These are phyloP conservation scores for Arctopsyche grandis DNA, from an alignment of 1,140 invertebrate genomes.

Conservation along the genomic window DNA sequence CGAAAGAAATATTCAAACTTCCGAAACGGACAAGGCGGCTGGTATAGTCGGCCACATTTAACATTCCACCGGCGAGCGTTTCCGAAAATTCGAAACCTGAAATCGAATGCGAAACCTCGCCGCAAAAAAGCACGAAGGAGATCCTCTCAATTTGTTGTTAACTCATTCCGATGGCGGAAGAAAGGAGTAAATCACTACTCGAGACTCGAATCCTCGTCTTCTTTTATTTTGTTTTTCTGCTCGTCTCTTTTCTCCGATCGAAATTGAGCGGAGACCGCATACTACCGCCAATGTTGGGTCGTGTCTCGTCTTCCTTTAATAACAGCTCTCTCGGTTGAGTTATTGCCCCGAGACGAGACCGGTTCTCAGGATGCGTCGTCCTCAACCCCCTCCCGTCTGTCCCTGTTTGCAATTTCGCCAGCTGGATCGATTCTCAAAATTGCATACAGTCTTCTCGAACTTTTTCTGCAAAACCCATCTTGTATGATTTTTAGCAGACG, in stretches of 20 bases:
- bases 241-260: neutral
- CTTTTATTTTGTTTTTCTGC: neutral
- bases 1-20: too few relatives aligned
- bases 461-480: too few relatives aligned
- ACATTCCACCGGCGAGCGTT: slow-evolving; percentile 4
- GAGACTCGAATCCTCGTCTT: neutral
- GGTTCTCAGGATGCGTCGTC: neutral
- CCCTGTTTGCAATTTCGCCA: neutral
- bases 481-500: too few relatives aligned
- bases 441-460: too few relatives aligned
- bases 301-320: slow-evolving; percentile 29
- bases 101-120: neutral
- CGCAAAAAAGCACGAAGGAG: neutral
- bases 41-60: neutral
- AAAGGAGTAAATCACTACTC: slow-evolving; percentile 1
- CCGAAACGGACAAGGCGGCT: too few relatives aligned
- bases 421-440: neutral
- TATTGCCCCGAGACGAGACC: slow-evolving; percentile 19
- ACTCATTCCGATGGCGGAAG: slow-evolving; percentile 3
- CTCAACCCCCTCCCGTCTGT: neutral
- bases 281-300: neutral
- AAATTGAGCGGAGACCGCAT: neutral
- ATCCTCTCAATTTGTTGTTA: slow-evolving; percentile 2
- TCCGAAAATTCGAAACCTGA: slow-evolving; percentile 16
- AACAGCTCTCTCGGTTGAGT: slow-evolving; percentile 20